Base-by-base conservation (phyloP, 2,113 vertebrate genomes). In the Microtus richardsoni region DNA sequence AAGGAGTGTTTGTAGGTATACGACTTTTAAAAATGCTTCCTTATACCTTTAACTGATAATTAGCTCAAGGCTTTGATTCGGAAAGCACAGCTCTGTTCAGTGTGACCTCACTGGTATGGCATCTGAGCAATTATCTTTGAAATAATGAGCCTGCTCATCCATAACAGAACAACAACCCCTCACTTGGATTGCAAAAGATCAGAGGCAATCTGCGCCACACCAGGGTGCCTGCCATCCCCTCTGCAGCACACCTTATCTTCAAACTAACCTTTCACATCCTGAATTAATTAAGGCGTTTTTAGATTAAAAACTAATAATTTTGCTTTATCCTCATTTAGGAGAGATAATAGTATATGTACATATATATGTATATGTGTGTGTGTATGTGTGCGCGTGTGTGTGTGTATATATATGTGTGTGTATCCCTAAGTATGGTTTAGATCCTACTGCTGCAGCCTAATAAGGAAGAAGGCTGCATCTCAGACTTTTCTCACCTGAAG, bases 131-230 rank as follows among this genome's bases (percentile, higher is more conserved):
- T 99, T 98, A 98, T 98, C 98, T 98, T 97, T 87, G 95, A 97
- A 96, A 98, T 98, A 98, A 98, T 98, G 98, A 98, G 94, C 89
- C 98, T 93, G 93, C 98, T 98, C 98, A 98, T 98, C 97, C 98
- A 97, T 95, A 98, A 96, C 97, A 94, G 97, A 98, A 94, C 97
- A 98, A 96, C 97, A 97, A 58, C 96, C 66, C 97, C 98, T 98
- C 98, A 41, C 97, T 98, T 94, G 92, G 97, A 97, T 97, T 97
- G 94, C 3, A 6, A 95, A 98, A 98, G 97, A 98, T 98, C 97
- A 98, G 95, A 98, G 95, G 68, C 98, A 98, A 98, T 98, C 97
- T 98, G 97, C 97, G 79, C 91, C 98, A 88, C 98, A 41, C 91
- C 93, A 66, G 98, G 97, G 96, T 92, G 97, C 95, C 93, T 95